Percentiles rank a stretch among this genome's conserved stretches.
Evolutionary conservation across 1,140 invertebrate species (phyloP).

Genomic region (Listronotus bonariensis): DNA sequence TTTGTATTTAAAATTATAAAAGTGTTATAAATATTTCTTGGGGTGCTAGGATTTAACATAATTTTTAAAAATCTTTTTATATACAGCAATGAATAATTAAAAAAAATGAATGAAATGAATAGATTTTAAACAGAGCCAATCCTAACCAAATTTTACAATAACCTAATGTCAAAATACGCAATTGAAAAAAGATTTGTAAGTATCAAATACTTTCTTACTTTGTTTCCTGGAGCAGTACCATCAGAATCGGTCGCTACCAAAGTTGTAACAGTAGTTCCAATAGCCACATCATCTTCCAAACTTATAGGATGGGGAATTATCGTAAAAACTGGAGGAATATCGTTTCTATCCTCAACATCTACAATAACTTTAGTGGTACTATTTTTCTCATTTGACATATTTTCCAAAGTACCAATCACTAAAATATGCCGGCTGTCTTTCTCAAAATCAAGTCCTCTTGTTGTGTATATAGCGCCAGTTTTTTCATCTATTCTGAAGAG

Average conservation of each 20-base stretch:
- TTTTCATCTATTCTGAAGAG: slow-evolving; percentile 81
- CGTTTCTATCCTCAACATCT: slow-evolving; percentile 81
- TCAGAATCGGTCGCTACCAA: slow-evolving; percentile 80
- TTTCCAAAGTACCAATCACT: slow-evolving; percentile 80
- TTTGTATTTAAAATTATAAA: too few species aligned
- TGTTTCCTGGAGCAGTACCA: slow-evolving; percentile 80
- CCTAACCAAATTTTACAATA: too few species aligned
- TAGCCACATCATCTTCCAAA: slow-evolving; percentile 78
- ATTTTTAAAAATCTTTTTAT: too few species aligned
- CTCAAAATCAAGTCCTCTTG: slow-evolving; percentile 79
- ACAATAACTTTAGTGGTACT: slow-evolving; percentile 77
- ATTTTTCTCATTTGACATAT: slow-evolving; percentile 69
- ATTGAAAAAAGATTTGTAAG: too few species aligned
- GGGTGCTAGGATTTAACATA: too few species aligned
- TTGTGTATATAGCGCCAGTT: slow-evolving; percentile 76
- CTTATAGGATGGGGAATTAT: slow-evolving; percentile 78
- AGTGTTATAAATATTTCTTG: too few species aligned
- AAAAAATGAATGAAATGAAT: too few species aligned
- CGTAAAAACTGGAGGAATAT: slow-evolving; percentile 84
- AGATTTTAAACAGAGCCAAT: too few species aligned
- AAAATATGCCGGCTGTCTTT: slow-evolving; percentile 72
- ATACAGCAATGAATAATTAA: too few species aligned
- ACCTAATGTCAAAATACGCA: too few species aligned
- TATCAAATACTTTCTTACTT: slow-evolving; percentile 57
- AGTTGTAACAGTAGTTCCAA: slow-evolving; percentile 78